Evolutionary conservation across 2,113 vertebrate species (phyloP).

Genomic region (Maccullochella peelii): DNA sequence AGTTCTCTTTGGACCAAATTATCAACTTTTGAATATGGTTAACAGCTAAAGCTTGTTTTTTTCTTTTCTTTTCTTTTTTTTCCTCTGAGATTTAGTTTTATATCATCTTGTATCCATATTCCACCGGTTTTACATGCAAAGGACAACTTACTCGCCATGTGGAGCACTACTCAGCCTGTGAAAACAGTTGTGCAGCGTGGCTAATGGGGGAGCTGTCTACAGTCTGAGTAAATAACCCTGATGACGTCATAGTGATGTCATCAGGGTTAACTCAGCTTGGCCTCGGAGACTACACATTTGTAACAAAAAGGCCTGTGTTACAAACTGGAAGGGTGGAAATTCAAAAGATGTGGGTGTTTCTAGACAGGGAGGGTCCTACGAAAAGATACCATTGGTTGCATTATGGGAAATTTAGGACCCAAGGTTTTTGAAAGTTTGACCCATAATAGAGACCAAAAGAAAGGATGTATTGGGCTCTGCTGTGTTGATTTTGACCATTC

Average conservation of each 20-base stretch:
- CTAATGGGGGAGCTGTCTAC: neutral
- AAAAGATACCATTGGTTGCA: neutral
- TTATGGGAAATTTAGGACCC: neutral
- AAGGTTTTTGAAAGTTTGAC: neutral
- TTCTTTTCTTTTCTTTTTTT: neutral
- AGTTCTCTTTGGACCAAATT: slow-evolving; percentile 30
- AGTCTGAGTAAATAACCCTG: neutral
- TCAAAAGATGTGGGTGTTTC: neutral
- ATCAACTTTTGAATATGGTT: slow-evolving; percentile 13
- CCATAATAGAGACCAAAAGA: neutral
- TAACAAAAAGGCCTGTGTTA: neutral
- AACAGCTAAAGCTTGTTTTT: neutral
- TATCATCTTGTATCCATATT: neutral
- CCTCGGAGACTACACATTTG: neutral
- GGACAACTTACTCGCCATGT: neutral
- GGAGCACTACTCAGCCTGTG: neutral
- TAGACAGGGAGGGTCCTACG: neutral
- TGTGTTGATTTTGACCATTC: neutral
- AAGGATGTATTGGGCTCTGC: neutral
- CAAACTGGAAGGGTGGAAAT: neutral
- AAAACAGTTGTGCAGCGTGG: neutral
- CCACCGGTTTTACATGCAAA: neutral
- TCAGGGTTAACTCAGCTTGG: neutral
- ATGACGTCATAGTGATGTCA: neutral
- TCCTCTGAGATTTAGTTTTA: neutral